Conservation (phyloP, 2,797 vertebrate species). For the Melanotaenia trifasciata region DNA sequence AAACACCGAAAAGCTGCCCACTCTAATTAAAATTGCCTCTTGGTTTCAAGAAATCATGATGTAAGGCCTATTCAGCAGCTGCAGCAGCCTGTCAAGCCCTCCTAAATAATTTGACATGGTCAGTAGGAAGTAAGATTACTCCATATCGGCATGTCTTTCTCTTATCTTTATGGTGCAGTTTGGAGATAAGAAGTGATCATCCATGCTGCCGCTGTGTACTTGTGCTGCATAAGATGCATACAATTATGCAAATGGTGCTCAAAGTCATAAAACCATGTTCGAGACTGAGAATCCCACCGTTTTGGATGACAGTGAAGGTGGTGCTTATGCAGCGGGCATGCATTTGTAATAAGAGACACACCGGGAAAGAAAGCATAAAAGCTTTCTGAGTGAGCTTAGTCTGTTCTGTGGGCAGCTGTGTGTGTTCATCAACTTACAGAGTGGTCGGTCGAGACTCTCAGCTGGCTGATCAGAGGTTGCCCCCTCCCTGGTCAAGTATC, state of each 20-base stretch:
- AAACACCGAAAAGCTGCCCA: conserved; percentile 25
- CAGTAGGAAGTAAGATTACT: conserved; percentile 74
- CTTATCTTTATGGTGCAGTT: conserved; percentile 80
- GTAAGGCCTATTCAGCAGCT: conserved; percentile 54
- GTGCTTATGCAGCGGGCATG: conserved; percentile 43
- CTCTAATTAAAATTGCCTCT: conserved; percentile 43
- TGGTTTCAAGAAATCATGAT: conserved; percentile 46
- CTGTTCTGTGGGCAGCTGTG: conserved; percentile 18
- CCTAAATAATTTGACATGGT: conserved; percentile 78
- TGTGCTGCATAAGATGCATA: conserved; percentile 79
- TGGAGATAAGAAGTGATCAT: conserved; percentile 83
- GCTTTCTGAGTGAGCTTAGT: conserved; percentile 22
- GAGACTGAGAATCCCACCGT: conserved; percentile 57
- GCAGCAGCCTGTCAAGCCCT: conserved; percentile 54
- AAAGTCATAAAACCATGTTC: conserved; percentile 81
- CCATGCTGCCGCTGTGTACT: conserved; percentile 79
- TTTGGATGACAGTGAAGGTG: conserved; percentile 33
- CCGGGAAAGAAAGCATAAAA: conserved; percentile 29
- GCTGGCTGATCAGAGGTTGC: conserved; percentile 58
- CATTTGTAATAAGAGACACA: conserved; percentile 64
- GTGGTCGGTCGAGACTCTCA: conserved; percentile 58
- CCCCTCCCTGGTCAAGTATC: conserved; percentile 71
- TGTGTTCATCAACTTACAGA: conserved; percentile 58
- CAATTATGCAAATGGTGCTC: conserved; percentile 83
- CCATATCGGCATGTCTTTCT: conserved; percentile 71